phyloP scores from a whole-genome alignment of 2,888 invertebrate species.

The Encarsia formosa region DNA sequence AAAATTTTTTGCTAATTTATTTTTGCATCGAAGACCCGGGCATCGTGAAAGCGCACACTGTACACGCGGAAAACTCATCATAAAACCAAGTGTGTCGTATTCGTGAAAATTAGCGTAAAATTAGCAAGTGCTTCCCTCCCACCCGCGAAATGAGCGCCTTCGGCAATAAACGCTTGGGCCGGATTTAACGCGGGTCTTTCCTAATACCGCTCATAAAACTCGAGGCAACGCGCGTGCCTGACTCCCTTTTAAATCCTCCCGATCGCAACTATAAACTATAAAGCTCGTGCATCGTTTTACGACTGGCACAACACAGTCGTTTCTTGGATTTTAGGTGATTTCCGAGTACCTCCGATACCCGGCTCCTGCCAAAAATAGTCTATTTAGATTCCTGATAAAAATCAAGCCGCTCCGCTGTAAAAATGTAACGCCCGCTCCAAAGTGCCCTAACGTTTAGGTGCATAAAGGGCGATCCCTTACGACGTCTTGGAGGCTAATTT shows the following conservation, averaged over 20 bases:
- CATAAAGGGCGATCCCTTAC: no score
- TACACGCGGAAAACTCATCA: no score
- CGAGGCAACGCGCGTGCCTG: conserved; percentile 30
- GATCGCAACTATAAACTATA: conserved; percentile 47
- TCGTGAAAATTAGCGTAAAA: conserved; percentile 31
- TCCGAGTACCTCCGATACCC: no score
- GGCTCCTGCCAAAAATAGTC: no score
- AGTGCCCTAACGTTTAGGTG: conserved; percentile 52
- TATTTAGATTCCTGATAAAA: no score
- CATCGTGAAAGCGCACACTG: conserved; percentile 9
- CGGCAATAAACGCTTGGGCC: conserved; percentile 28
- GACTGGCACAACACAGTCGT: conserved; percentile 36
- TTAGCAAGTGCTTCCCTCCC: conserved; percentile 15
- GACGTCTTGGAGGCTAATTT: no score
- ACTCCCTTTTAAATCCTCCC: conserved; percentile 47
- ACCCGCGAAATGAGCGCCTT: conserved; percentile 19
- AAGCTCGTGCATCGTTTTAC: conserved; percentile 41
- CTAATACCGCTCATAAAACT: conserved; percentile 44
- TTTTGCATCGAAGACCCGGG: background rate
- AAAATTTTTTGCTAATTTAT: conserved; percentile 9
- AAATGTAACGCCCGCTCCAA: conserved; percentile 49
- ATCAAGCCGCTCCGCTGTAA: conserved; percentile 44
- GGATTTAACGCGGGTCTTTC: conserved; percentile 33
- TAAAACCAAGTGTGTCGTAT: no score
- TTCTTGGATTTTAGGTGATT: no score